Conservation (phyloP, 2,113 vertebrate genomes). For the Callocephalon fimbriatum region DNA sequence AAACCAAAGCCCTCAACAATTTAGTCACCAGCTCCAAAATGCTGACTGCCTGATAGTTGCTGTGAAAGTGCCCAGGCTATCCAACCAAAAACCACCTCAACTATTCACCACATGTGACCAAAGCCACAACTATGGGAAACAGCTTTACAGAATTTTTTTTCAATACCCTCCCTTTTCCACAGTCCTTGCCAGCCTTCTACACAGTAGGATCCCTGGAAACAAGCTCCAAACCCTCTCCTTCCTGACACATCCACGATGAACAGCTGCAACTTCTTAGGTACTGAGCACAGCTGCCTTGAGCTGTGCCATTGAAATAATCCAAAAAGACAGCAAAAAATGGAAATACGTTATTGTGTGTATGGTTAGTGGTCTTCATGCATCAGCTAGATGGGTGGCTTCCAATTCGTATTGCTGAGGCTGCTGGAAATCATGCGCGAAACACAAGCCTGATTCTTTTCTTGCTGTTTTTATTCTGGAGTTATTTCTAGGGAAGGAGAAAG, state of each 20-base stretch:
- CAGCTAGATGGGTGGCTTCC: constrained; percentile 47
- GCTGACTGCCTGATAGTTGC: background rate
- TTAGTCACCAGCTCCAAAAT: constrained; percentile 13
- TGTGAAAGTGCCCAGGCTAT: background rate
- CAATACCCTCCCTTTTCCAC: constrained; percentile 65
- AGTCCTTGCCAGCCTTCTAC: constrained; percentile 71
- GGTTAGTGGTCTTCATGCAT: constrained; percentile 55
- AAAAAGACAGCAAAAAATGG: constrained; percentile 54
- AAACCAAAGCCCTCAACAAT: constrained; percentile 3
- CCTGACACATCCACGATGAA: constrained; percentile 66
- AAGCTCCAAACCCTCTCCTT: constrained; percentile 67
- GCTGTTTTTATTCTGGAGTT: background rate
- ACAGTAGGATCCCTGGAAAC: constrained; percentile 73
- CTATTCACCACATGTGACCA: constrained; percentile 20
- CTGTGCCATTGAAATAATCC: constrained; percentile 49
- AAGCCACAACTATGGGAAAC: constrained; percentile 67
- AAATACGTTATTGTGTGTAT: constrained; percentile 18
- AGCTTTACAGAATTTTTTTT: constrained; percentile 65
- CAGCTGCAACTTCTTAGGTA: constrained; percentile 77
- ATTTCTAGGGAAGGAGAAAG: background rate
- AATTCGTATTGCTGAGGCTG: constrained; percentile 4
- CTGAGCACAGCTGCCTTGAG: constrained; percentile 66
- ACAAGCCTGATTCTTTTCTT: background rate
- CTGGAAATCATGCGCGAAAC: constrained; percentile 18
- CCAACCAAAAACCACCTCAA: constrained; percentile 40